Percentiles rank a stretch among this genome's conserved stretches.
phyloP scores from a whole-genome alignment of 2,797 vertebrate genomes.

The Varecia variegata region DNA sequence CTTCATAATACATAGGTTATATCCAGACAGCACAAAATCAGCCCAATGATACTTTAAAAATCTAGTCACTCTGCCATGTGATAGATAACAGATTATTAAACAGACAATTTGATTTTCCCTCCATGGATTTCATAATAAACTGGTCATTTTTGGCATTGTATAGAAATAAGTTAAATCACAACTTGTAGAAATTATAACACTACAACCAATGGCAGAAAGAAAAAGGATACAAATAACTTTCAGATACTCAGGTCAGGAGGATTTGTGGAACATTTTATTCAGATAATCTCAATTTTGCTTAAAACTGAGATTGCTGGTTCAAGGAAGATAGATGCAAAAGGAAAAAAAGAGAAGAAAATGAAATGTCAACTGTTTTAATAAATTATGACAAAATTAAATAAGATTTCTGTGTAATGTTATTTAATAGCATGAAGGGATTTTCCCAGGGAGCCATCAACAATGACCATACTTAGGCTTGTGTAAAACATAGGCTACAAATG shows the following conservation, averaged over 20 bases:
- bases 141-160: not conserved
- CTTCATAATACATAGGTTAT: not conserved
- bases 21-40: not conserved
- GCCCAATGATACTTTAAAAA: not conserved
- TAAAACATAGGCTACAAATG: not conserved
- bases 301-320: not conserved
- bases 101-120: not conserved
- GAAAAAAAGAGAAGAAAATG: not conserved
- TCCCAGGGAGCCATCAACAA: not conserved
- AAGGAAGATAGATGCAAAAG: not conserved
- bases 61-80: not conserved
- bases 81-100: not conserved
- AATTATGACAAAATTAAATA: constrained; percentile 8
- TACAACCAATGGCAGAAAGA: not conserved
- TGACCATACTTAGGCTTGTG: not conserved
- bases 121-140: not conserved
- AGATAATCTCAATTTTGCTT: not conserved
- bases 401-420: not conserved
- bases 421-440: not conserved
- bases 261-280: not conserved
- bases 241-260: not conserved
- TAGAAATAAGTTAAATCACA: not conserved
- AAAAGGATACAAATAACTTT: not conserved
- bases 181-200: not conserved
- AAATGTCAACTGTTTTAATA: not conserved